Evolutionary conservation across 2,113 vertebrate genomes (phyloP).

Genomic region (Pavo muticus): DNA sequence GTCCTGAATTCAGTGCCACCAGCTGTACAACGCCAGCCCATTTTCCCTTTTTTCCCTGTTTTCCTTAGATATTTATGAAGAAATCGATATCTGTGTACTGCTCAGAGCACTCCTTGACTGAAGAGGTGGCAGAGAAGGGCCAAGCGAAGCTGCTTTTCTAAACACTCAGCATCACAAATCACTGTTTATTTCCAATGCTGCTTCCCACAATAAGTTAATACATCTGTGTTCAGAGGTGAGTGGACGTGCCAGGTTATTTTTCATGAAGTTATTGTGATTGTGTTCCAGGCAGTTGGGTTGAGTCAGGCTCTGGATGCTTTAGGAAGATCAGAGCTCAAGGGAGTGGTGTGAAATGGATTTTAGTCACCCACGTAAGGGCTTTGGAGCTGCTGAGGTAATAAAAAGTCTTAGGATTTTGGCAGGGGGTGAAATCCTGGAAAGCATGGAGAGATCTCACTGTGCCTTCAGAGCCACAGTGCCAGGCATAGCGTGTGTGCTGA

Average conservation of each 20-base stretch:
- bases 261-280: not conserved
- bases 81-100: fast-evolving
- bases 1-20: not conserved
- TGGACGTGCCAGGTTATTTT: not conserved
- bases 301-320: not conserved
- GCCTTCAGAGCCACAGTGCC: not conserved
- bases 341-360: not conserved
- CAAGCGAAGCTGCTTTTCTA: not conserved
- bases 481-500: fast-evolving
- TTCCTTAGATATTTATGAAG: not conserved
- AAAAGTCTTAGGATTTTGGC: not conserved
- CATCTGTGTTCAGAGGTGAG: not conserved
- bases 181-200: not conserved
- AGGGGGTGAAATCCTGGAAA: not conserved
- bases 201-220: not conserved
- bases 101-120: not conserved
- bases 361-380: not conserved
- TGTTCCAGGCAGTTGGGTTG: fast-evolving
- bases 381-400: not conserved
- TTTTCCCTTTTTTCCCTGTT: not conserved
- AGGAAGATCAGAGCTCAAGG: not conserved
- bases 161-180: not conserved
- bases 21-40: not conserved
- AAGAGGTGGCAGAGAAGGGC: not conserved
- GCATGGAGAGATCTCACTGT: fast-evolving